phyloP scores from a whole-genome alignment of 2,113 vertebrate species.

The Corydoras sp. region DNA sequence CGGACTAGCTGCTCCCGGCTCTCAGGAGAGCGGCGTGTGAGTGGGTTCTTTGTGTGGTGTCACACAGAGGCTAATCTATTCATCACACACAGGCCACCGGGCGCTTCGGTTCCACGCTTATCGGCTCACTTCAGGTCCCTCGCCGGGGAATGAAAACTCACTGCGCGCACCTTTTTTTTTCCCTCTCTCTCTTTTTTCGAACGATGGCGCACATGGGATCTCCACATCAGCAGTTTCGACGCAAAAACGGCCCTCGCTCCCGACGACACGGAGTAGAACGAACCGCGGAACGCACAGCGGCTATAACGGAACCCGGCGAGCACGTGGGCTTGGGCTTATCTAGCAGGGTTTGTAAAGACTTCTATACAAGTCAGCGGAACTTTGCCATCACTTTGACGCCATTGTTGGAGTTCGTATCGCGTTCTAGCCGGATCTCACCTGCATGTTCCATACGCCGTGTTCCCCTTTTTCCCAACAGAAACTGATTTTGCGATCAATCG shows the following conservation, averaged over 20 bases:
- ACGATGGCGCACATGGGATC: slow-evolving; percentile 49
- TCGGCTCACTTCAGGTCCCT: slow-evolving; percentile 55
- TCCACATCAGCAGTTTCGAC: slow-evolving; percentile 38
- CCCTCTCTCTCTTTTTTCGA: too few species aligned
- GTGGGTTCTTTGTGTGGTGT: slow-evolving; percentile 56
- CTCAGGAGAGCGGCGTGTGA: slow-evolving; percentile 59
- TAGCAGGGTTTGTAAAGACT: slow-evolving; percentile 37
- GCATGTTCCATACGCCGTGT: too few species aligned
- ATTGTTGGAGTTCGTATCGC: slow-evolving; percentile 12
- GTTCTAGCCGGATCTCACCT: too few species aligned
- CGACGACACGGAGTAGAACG: neutral
- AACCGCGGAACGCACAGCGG: slow-evolving; percentile 6
- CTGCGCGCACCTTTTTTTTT: slow-evolving; percentile 58
- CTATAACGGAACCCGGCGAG: neutral
- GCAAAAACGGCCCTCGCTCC: neutral
- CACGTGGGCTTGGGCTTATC: slow-evolving; percentile 20
- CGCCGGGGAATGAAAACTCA: slow-evolving; percentile 51
- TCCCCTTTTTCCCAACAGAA: too few species aligned
- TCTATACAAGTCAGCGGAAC: slow-evolving; percentile 38
- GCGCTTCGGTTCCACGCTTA: slow-evolving; percentile 58
- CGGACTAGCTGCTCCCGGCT: slow-evolving; percentile 59
- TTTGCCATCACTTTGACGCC: slow-evolving; percentile 20
- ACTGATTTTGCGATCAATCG: too few species aligned
- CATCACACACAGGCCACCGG: slow-evolving; percentile 60
- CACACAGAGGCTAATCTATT: slow-evolving; percentile 67